phyloP scores from a whole-genome alignment of 2,888 invertebrate genomes.

The Ashinkailepas kermadecensis region DNA sequence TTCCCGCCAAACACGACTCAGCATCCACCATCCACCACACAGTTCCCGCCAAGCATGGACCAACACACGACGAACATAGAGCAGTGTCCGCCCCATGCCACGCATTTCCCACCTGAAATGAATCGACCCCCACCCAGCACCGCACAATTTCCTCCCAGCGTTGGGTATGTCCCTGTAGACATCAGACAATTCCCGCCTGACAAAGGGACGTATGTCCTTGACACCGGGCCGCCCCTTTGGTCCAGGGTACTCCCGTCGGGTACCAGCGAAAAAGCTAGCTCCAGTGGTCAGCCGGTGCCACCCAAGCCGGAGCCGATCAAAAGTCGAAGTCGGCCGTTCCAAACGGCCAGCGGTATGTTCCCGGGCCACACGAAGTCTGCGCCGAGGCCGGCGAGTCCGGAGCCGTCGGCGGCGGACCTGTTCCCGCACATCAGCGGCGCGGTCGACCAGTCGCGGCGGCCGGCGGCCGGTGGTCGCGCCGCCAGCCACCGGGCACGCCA shows the following conservation, averaged over 20 bases:
- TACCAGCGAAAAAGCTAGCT: too few species aligned
- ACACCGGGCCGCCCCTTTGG: too few species aligned
- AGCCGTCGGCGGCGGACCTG: neutral
- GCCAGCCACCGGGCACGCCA: neutral
- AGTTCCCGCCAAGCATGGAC: neutral
- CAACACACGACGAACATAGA: neutral
- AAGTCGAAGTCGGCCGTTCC: too few species aligned
- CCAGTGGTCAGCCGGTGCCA: too few species aligned
- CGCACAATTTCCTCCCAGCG: neutral
- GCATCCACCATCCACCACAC: neutral
- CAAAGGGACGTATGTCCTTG: neutral
- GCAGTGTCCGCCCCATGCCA: neutral
- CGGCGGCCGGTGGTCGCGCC: neutral
- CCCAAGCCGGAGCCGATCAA: too few species aligned
- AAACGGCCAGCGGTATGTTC: too few species aligned
- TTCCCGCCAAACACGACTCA: neutral
- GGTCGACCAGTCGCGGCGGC: neutral
- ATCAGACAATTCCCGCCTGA: neutral
- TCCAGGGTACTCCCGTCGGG: too few species aligned
- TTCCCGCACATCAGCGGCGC: neutral
- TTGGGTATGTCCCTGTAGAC: neutral
- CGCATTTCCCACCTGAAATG: too few species aligned
- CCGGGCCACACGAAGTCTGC: too few species aligned
- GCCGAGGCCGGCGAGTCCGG: neutral
- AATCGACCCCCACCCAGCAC: neutral